These are phyloP conservation scores for Platynereis dumerilii DNA, from an alignment of 2,888 invertebrate genomes.

Conservation along the genomic window DNA sequence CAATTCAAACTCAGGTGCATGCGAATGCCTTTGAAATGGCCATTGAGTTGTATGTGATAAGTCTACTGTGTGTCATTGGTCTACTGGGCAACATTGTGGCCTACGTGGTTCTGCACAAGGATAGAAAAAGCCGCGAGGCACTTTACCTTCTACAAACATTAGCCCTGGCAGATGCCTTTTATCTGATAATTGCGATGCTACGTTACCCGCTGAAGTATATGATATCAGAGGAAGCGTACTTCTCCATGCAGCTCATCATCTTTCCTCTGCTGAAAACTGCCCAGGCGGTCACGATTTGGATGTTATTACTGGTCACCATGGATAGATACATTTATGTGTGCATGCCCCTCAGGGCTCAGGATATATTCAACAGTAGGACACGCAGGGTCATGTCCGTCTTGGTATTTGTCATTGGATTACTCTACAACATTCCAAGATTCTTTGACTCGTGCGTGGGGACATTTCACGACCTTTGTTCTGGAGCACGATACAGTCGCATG, in stretches of 20 bases:
- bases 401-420: slow-evolving; percentile 29
- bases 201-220: slow-evolving; percentile 37
- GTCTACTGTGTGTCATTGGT: slow-evolving; percentile 28
- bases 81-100: slow-evolving; percentile 32
- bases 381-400: slow-evolving; percentile 21
- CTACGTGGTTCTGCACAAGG: slow-evolving; percentile 31
- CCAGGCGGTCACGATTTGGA: slow-evolving; percentile 38
- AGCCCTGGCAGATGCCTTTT: slow-evolving; percentile 34
- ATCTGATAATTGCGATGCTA: slow-evolving; percentile 30
- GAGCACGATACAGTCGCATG: neutral
- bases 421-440: slow-evolving; percentile 35
- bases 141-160: slow-evolving; percentile 33
- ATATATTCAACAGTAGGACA: slow-evolving; percentile 25
- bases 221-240: slow-evolving; percentile 15
- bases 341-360: slow-evolving; percentile 29
- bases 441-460: slow-evolving; percentile 31
- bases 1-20: neutral
- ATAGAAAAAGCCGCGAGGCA: slow-evolving; percentile 32
- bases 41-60: slow-evolving; percentile 31
- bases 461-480: slow-evolving; percentile 17
- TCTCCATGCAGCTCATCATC: slow-evolving; percentile 30
- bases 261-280: slow-evolving; percentile 35
- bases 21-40: slow-evolving; percentile 1
- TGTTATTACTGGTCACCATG: slow-evolving; percentile 37
- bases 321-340: slow-evolving; percentile 38